Percentiles rank a stretch among this genome's conserved stretches.
These are phyloP conservation scores for Nilaparvata lugens DNA, from an alignment of 1,140 invertebrate species.

Conservation along the genomic window DNA sequence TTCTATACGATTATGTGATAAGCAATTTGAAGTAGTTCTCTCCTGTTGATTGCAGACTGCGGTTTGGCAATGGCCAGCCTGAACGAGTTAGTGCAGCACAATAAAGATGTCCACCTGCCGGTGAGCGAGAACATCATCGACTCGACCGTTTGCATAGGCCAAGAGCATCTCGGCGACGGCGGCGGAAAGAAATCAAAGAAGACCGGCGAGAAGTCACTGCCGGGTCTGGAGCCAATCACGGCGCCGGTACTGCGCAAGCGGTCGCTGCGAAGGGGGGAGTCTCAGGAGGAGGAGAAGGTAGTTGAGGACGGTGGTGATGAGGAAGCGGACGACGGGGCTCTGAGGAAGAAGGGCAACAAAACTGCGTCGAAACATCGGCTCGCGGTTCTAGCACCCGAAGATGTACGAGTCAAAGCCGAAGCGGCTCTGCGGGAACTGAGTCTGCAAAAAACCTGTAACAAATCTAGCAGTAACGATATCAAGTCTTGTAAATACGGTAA, in stretches of 20 bases:
- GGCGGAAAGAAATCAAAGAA: not conserved
- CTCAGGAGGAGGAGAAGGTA: too few species aligned
- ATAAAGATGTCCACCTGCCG: conserved; percentile 17
- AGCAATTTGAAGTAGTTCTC: too few species aligned
- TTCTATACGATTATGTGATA: too few species aligned
- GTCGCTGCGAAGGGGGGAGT: too few species aligned
- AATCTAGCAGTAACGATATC: conserved; percentile 1
- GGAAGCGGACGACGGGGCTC: too few species aligned
- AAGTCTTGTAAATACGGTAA: too few species aligned
- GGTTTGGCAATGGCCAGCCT: conserved; percentile 19
- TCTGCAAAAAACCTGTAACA: not conserved
- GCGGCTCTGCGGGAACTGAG: conserved; percentile 14
- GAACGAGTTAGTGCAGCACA: conserved; percentile 19
- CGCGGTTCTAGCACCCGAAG: conserved; percentile 5
- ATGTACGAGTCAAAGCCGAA: conserved; percentile 14
- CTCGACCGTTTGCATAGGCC: too few species aligned
- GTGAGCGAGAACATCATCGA: conserved; percentile 10
- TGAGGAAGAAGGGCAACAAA: not conserved
- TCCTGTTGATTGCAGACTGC: conserved; percentile 18
- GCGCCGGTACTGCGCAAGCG: not conserved
- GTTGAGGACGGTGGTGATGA: too few species aligned
- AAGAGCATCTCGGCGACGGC: not conserved
- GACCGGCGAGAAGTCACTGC: not conserved
- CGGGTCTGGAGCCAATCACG: not conserved
- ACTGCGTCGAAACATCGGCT: not conserved